Evolutionary conservation across 2,113 vertebrate species (phyloP).

Genomic region (Microcebus ravelobensis): DNA sequence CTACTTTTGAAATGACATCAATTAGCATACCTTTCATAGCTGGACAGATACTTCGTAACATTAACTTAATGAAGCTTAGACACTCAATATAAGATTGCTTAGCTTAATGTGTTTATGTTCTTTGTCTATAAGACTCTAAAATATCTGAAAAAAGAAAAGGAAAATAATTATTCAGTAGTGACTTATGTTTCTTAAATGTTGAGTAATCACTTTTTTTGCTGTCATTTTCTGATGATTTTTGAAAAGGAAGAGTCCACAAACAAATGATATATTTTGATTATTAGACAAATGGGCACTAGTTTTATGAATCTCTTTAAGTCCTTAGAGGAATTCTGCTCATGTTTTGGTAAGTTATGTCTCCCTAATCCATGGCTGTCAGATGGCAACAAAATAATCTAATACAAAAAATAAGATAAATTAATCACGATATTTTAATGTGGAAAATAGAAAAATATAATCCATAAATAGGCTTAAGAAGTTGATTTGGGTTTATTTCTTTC

Average conservation of each 20-base stretch:
- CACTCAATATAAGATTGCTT: neutral
- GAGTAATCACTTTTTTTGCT: neutral
- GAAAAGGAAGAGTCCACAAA: neutral
- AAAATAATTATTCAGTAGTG: neutral
- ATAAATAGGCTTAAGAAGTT: neutral
- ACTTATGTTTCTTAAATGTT: neutral
- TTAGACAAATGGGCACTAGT: neutral
- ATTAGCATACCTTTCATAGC: neutral
- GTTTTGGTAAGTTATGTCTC: neutral
- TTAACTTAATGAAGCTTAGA: neutral
- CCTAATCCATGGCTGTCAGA: neutral
- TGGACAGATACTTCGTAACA: neutral
- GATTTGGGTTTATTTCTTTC: neutral
- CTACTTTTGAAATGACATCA: neutral
- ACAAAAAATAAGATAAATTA: neutral
- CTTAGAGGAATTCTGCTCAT: neutral
- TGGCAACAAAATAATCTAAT: constrained; percentile 4
- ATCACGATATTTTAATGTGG: constrained; percentile 29
- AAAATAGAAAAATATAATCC: neutral
- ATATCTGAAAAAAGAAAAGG: neutral
- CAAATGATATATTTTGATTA: neutral
- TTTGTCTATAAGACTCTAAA: neutral
- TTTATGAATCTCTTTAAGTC: neutral
- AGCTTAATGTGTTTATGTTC: neutral
- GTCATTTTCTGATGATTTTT: neutral